A percentile compares a stretch with the other conserved stretches of the same genome.
Evolutionary conservation across 2,888 invertebrate species (phyloP).

Genomic region (Alloplasta piceator): DNA sequence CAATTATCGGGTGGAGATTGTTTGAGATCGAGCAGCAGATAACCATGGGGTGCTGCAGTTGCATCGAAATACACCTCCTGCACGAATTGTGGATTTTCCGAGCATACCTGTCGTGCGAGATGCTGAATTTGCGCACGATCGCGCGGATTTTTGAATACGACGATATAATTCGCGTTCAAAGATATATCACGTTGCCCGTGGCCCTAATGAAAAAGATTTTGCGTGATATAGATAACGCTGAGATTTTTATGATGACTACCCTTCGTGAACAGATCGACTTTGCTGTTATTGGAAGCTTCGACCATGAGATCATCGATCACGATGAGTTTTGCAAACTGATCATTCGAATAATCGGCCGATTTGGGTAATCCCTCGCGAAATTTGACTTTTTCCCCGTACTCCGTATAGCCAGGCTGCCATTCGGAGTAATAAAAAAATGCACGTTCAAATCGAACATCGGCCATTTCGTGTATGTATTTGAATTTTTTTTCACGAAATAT

Average conservation of each 20-base stretch:
- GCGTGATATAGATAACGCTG: conserved; percentile 47
- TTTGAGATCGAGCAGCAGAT: conserved; percentile 40
- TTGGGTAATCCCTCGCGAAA: conserved; percentile 11
- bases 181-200: conserved; percentile 56
- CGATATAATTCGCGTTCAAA: conserved; percentile 55
- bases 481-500: background rate
- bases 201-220: conserved; percentile 41
- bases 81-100: conserved; percentile 60
- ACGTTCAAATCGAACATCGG: conserved; percentile 2
- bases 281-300: too few species aligned
- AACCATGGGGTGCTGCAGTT: conserved; percentile 47
- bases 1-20: conserved; percentile 29
- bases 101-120: conserved; percentile 54
- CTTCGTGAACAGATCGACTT: too few species aligned
- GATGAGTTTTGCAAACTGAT: background rate
- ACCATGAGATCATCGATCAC: too few species aligned
- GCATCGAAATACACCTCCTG: conserved; percentile 61
- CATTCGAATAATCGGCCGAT: conserved; percentile 13
- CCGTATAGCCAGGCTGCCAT: background rate
- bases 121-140: conserved; percentile 58
- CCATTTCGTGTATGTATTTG: conserved; percentile 8
- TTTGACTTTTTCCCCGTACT: background rate
- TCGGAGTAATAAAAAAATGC: background rate
- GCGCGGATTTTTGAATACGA: conserved; percentile 60
- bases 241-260: conserved; percentile 40